Percentiles rank a stretch among this genome's conserved stretches.
Conservation (phyloP, 2,797 vertebrate genomes). For the Philypnodon macrostomus region DNA sequence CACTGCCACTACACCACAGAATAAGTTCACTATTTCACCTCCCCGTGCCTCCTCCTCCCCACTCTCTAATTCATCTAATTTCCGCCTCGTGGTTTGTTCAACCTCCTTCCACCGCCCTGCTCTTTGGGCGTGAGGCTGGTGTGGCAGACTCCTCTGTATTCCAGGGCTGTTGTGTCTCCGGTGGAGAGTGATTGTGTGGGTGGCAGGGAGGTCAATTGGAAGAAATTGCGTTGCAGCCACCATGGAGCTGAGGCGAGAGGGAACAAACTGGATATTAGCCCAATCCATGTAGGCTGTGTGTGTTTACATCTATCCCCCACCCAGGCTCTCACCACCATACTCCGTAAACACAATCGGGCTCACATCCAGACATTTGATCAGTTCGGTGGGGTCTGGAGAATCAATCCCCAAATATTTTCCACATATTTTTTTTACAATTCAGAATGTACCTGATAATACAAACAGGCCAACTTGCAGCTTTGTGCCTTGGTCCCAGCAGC, state of each 20-base stretch:
- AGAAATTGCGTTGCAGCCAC: conserved; percentile 79
- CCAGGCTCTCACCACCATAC: conserved; percentile 11
- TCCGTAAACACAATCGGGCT: conserved; percentile 31
- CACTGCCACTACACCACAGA: conserved; percentile 68
- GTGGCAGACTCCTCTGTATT: conserved; percentile 71
- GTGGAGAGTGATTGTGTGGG: conserved; percentile 75
- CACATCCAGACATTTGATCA: conserved; percentile 27
- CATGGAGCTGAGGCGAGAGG: conserved; percentile 72
- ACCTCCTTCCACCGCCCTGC: conserved; percentile 47
- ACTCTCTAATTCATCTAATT: conserved; percentile 73
- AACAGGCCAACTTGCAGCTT: conserved; percentile 23
- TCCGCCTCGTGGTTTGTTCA: conserved; percentile 55
- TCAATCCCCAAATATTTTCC: conserved; percentile 18
- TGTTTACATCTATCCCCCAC: conserved; percentile 68
- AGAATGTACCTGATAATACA: conserved; percentile 19
- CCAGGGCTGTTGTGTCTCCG: conserved; percentile 65
- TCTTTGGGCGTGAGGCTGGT: conserved; percentile 26
- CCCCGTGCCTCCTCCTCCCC: conserved; percentile 54
- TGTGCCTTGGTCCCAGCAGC: conserved; percentile 44
- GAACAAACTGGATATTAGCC: conserved; percentile 80
- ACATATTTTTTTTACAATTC: conserved; percentile 11
- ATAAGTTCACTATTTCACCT: conserved; percentile 71
- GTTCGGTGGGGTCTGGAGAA: conserved; percentile 20
- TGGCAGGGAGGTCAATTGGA: conserved; percentile 82
- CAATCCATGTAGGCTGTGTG: conserved; percentile 75